Evolutionary conservation across 2,113 vertebrate species (phyloP).

Genomic region (Proterorhinus semilunaris): DNA sequence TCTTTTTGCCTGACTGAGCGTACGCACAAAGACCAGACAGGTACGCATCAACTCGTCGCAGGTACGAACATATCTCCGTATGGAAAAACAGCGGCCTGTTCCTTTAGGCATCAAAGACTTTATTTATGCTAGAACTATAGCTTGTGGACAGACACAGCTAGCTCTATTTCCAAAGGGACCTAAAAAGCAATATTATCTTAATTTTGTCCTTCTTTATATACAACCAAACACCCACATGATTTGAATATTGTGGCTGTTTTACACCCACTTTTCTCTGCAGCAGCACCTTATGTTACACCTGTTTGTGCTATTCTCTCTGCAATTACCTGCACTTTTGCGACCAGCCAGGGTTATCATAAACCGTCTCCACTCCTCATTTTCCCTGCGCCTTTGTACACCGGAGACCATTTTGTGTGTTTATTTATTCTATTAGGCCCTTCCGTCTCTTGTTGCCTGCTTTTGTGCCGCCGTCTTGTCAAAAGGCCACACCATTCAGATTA

Average conservation of each 20-base stretch:
- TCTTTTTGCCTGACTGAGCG: too few species aligned
- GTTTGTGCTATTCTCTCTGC: slow-evolving; percentile 39
- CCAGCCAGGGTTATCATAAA: slow-evolving; percentile 18
- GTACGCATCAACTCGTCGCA: too few species aligned
- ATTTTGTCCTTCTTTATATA: too few species aligned
- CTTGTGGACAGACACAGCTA: too few species aligned
- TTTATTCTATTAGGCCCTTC: slow-evolving; percentile 5
- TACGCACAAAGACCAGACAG: too few species aligned
- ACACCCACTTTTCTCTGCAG: slow-evolving; percentile 26
- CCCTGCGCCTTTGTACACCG: background rate
- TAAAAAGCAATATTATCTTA: too few species aligned
- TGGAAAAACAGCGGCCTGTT: too few species aligned
- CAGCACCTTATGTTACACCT: slow-evolving; percentile 31
- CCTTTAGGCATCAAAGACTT: too few species aligned
- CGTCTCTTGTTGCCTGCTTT: background rate
- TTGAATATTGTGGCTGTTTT: slow-evolving; percentile 31
- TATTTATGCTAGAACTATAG: too few species aligned
- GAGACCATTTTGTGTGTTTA: slow-evolving; percentile 1
- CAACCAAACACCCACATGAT: background rate
- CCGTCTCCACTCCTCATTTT: slow-evolving; percentile 3
- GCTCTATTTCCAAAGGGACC: too few species aligned
- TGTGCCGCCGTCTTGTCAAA: slow-evolving; percentile 3
- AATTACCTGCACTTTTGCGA: slow-evolving; percentile 32
- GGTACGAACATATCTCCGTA: too few species aligned
- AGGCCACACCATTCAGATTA: slow-evolving; percentile 14